Conservation (phyloP, 53 echinoderm and acorn worm species). For the Patiria pectinifera region DNA sequence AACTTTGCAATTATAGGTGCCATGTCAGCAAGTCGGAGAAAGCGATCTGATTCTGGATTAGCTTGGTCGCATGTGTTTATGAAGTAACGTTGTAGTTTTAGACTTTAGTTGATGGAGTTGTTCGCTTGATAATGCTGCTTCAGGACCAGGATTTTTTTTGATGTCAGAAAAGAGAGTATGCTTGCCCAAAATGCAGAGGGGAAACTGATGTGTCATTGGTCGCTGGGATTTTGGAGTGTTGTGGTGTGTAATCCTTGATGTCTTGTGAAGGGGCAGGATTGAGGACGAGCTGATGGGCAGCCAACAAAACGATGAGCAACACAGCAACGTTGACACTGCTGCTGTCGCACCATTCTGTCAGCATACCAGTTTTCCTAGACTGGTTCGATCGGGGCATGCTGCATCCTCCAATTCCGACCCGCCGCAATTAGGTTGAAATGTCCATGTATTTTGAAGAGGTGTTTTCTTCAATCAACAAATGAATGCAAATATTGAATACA, state of each 20-base stretch:
- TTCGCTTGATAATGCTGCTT: not conserved
- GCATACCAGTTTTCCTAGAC: not conserved
- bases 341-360: not conserved
- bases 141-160: conserved; percentile 7
- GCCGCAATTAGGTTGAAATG: no score
- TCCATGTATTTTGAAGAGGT: no score
- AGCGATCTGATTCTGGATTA: no score
- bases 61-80: no score
- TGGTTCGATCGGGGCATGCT: not conserved
- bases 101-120: not conserved
- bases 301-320: not conserved
- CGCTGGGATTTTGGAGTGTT: not conserved
- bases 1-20: no score
- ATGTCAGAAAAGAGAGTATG: not conserved
- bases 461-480: no score
- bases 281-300: not conserved
- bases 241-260: not conserved
- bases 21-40: no score
- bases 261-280: not conserved
- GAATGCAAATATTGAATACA: no score
- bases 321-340: not conserved
- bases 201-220: not conserved
- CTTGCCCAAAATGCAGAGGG: not conserved
- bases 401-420: no score
- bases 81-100: not conserved